phyloP scores from a whole-genome alignment of 2,113 vertebrate genomes.

The Sus scrofa region T2T-Sscrofa CM000815.6:118858001-118858500 shows the following conservation, averaged over 20 bases:
- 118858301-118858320: background rate
- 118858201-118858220: background rate
- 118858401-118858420: background rate
- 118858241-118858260: background rate
- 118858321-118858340: background rate
- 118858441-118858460: background rate
- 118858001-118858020: background rate
- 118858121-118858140: background rate
- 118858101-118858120: background rate
- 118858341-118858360: background rate
- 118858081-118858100: background rate
- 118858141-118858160: background rate
- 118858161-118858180: background rate
- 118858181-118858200: background rate
- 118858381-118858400: background rate
- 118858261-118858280: background rate
- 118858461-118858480: background rate
- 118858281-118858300: background rate
- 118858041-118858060: background rate
- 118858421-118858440: background rate
- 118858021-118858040: background rate
- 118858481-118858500: background rate
- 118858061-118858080: background rate
- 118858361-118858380: background rate
- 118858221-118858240: background rate